Evolutionary conservation across 2,113 vertebrate genomes (phyloP).

Genomic region (Hippolais icterina): DNA sequence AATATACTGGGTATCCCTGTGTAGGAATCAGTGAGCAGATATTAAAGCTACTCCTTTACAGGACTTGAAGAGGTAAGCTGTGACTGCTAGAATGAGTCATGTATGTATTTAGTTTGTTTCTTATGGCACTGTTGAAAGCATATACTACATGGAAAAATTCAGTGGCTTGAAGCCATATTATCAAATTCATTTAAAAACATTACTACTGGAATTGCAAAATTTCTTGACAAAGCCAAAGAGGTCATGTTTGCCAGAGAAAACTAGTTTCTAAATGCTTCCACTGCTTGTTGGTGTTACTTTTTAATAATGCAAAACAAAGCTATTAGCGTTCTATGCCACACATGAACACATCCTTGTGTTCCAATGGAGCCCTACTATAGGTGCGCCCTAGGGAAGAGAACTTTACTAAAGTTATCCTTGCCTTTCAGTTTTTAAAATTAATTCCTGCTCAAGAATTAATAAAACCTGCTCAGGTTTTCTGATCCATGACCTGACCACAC

Average conservation of each 20-base stretch:
- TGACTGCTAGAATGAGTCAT: neutral
- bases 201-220: neutral
- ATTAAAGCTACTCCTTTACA: neutral
- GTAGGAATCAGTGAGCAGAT: neutral
- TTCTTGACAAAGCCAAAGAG: neutral
- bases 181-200: neutral
- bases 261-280: neutral
- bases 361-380: neutral
- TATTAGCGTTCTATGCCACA: neutral
- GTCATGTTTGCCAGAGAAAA: neutral
- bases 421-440: neutral
- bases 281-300: neutral
- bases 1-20: neutral
- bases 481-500: rapidly evolving
- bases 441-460: neutral
- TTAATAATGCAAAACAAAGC: neutral
- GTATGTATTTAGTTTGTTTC: neutral
- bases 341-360: neutral
- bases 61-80: neutral
- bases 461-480: neutral
- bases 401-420: neutral
- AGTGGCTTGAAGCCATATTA: neutral
- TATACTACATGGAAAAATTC: neutral
- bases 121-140: neutral
- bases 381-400: neutral